Base-by-base conservation (phyloP, 2,888 invertebrate genomes). In the Sphaeridia pumilis region DNA sequence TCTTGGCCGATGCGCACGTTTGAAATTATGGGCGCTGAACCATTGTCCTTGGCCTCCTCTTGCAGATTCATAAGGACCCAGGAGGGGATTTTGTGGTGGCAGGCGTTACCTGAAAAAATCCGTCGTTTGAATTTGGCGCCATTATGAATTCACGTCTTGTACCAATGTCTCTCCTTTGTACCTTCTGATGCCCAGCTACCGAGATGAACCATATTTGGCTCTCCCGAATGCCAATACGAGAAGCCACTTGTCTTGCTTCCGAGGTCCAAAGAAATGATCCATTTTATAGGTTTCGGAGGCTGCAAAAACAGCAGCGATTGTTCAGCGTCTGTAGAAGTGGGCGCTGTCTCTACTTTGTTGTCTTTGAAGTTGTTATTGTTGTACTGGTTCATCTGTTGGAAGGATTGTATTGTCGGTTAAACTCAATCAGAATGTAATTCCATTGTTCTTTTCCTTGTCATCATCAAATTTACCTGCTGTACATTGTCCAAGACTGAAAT, bases 401-500 rank as follows among this genome's bases (percentile, higher is more conserved):
- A n/a, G n/a, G n/a, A n/a, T n/a, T n/a, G n/a, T n/a, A n/a, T n/a
- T n/a, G n/a, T n/a, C n/a, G n/a, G n/a, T n/a, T n/a, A n/a, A n/a
- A n/a, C n/a, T n/a, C n/a, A n/a, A n/a, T n/a, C n/a, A n/a, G n/a
- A n/a, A n/a, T n/a, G n/a, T n/a, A n/a, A n/a, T n/a, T n/a, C n/a
- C n/a, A n/a, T n/a, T n/a, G n/a, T n/a, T n/a, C n/a, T n/a, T n/a
- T n/a, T n/a, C n/a, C n/a, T n/a, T n/a, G n/a, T n/a, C n/a, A n/a
- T n/a, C n/a, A n/a, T n/a, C n/a, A n/a, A n/a, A n/a, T n/a, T n/a
- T n/a, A n/a, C n/a, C n/a, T n/a, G 62, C 56, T 64, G 60, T 20
- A 62, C 58, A 53, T 64, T 60, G 26, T 59, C 58, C 45, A 60
- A 45, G n/a, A 56, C 59, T 14, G 64, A 64, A 38, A 64, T 61